Evolutionary conservation across 2,797 vertebrate genomes (phyloP), one percentile per base, ranked within the genome.

Genomic region (Myoxocephalus aenaeus): DNA sequence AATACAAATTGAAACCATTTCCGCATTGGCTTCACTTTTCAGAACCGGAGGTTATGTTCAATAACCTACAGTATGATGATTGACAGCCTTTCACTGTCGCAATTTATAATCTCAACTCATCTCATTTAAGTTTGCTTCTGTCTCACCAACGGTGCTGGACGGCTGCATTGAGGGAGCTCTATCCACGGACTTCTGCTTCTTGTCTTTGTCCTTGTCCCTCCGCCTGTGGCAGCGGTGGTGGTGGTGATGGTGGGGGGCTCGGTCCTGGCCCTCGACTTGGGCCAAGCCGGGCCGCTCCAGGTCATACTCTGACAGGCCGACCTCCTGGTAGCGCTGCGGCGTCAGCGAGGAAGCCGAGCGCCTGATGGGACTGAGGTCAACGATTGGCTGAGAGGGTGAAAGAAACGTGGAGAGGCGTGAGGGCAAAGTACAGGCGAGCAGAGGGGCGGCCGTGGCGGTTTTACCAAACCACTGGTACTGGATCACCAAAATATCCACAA

Each of bases 291-390:
- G 89, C 0, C 95, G 87, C 75, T 96, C 96, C 90, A 97, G 81
- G 78, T 95, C 87, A 1, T 96, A 96, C n/a, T 95, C 96, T 0
- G 92, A 96, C 73, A 98, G 94, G 51, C 90, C 95, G 2, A 90
- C 90, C 85, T 96, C 93, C 0, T 92, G 95, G 29, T 94, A 90
- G 8, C 92, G 92, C 62, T 93, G 95, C 0, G 97, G 96, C 2
- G 95, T 92, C 94, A 99, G 87, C 0, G 97, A 98, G 84, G 98
- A 99, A 3, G 97, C 94, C 0, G 98, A 99, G 13, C 97, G 96
- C 65, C 96, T 96, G 93, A 99, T 98, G 65, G 98, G 97, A 84
- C 97, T 99, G 48, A 96, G 90, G 67, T 98, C 97, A 0, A 96
- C 91, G 56, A 97, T 97, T 0, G 97, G 96, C 98, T 99, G 92